phyloP scores from a whole-genome alignment of 2,113 vertebrate genomes.

The Daubentonia madagascariensis region DNA sequence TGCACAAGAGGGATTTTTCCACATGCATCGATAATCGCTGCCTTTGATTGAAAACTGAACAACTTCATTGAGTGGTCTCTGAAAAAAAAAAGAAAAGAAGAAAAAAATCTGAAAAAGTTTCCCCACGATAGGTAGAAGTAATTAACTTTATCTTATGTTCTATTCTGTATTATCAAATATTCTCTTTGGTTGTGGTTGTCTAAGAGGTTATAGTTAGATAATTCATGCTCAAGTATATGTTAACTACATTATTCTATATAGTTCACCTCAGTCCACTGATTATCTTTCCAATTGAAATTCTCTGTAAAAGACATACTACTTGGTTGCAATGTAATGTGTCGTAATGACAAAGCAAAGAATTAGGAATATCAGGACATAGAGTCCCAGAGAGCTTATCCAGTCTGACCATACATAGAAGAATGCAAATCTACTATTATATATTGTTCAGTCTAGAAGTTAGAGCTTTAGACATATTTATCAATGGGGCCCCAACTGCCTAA shows the following conservation, averaged over 20 bases:
- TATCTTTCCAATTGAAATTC: background rate
- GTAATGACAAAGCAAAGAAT: background rate
- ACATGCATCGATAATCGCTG: background rate
- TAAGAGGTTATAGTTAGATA: background rate
- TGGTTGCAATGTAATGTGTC: background rate
- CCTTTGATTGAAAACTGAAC: background rate
- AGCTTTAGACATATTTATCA: background rate
- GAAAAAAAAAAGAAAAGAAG: background rate
- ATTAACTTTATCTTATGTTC: background rate
- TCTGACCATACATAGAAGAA: background rate
- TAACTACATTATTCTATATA: background rate
- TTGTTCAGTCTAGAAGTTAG: background rate
- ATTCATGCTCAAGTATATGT: background rate
- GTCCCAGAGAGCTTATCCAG: background rate
- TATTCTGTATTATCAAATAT: background rate
- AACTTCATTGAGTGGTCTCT: background rate
- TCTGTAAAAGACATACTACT: background rate
- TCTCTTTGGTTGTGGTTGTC: background rate
- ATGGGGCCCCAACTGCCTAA: background rate
- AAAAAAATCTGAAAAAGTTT: background rate
- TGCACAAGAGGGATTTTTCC: background rate
- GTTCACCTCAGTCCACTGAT: background rate
- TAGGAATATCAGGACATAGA: background rate
- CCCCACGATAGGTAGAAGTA: background rate
- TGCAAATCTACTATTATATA: background rate